Evolutionary conservation across 1,140 invertebrate species (phyloP), one percentile per base, ranked within the genome.

Genomic region (Yoshiicerus persimilis): DNA sequence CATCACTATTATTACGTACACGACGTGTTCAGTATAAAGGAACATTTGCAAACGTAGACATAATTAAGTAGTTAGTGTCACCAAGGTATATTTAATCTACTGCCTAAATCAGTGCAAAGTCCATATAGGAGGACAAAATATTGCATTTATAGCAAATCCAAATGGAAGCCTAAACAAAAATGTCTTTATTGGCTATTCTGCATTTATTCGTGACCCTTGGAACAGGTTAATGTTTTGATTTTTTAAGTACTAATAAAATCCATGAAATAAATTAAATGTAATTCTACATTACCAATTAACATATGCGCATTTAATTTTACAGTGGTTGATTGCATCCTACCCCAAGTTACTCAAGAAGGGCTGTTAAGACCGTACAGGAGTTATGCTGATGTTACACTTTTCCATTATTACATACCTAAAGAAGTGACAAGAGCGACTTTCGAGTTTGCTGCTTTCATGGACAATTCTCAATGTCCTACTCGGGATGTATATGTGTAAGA

Each of bases 391-490:
- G 92, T 94, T 39, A 92, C 93, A 6, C 92, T 93, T 83, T 94
- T 94, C 91, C 93, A 94, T 91, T 94, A 93, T 86, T 92, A 92
- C 88, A 92, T 94, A 70, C 94, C 94, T 38, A 92, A 92, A 86
- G 93, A 94, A 88, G 92, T 93, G 0, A 88, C 92, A 13, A 90
- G 92, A 84, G 94, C 93, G n/a, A 94, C 93, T 32, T 94, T 94
- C 93, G 93, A 94, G 88, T 94, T 94, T 92, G 92, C 93, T 20
- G 93, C 93, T 39, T 94, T 94, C 89, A 93, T 92, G 92, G 93
- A 94, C 89, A 91, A 92, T 64, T 91, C 92, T 47, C 91, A 92
- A 36, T 94, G 94, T 88, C 91, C 92, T 27, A 87, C 92, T 16
- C 90, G 92, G 90, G 91, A 93, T 89, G 93, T 94, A 38, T 92